Conservation (phyloP, 2,113 vertebrate species). For the Rhipidura dahli region DNA sequence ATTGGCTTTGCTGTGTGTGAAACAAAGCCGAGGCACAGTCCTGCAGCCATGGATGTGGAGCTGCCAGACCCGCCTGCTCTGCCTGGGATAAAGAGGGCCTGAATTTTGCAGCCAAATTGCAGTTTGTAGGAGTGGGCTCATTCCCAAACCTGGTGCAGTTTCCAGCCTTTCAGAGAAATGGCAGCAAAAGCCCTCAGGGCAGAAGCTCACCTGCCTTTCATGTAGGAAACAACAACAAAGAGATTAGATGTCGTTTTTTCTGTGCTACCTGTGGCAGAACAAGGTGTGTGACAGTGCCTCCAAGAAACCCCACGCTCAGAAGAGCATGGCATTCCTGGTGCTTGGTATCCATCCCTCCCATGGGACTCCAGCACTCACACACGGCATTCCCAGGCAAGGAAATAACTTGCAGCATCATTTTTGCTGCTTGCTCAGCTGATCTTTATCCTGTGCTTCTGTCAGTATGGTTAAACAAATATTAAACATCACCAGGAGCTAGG, state of each 20-base stretch:
- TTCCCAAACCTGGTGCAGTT: neutral
- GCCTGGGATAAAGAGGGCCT: neutral
- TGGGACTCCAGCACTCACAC: fast-evolving
- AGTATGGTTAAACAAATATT: neutral
- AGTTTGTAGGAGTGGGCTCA: neutral
- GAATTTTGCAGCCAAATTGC: neutral
- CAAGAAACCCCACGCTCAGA: neutral
- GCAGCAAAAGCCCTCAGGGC: neutral
- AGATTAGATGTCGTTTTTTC: neutral
- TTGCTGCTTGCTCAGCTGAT: neutral
- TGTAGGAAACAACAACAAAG: neutral
- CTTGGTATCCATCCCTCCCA: fast-evolving
- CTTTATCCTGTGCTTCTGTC: neutral
- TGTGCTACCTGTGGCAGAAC: neutral
- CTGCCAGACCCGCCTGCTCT: neutral
- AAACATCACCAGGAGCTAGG: neutral
- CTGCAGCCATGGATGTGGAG: neutral
- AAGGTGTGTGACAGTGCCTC: neutral
- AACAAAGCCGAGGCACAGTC: neutral
- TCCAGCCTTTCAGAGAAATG: neutral
- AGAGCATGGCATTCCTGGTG: fast-evolving
- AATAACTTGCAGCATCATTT: neutral
- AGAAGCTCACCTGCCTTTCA: neutral
- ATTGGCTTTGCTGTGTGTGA: neutral
- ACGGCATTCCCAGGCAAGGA: neutral